Evolutionary conservation across 2,113 vertebrate species (phyloP).

Genomic region (Phycodurus eques): DNA sequence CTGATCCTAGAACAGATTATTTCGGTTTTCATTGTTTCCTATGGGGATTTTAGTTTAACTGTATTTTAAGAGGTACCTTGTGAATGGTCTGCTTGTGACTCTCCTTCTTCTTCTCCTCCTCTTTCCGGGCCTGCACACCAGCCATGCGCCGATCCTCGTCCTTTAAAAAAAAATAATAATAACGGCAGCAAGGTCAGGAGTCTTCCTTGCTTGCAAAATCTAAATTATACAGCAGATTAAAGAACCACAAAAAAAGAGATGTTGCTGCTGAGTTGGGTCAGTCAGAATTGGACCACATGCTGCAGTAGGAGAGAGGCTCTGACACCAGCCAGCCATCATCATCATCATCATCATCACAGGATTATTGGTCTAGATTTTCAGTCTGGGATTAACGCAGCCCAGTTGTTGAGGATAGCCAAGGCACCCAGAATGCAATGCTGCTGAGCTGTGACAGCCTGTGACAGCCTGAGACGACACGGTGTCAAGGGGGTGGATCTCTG

Average conservation of each 20-base stretch:
- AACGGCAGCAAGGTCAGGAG: constrained; percentile 44
- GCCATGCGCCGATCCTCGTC: constrained; percentile 97
- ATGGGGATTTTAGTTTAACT: not conserved
- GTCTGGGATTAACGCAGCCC: constrained; percentile 53
- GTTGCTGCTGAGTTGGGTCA: not conserved
- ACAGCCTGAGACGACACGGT: constrained; percentile 13
- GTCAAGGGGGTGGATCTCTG: constrained; percentile 11
- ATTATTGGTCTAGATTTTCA: constrained; percentile 65
- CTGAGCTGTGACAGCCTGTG: constrained; percentile 20
- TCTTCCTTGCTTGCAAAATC: constrained; percentile 47
- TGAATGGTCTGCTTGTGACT: constrained; percentile 87
- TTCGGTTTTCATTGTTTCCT: not conserved
- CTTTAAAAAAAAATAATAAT: constrained; percentile 64
- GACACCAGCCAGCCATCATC: constrained; percentile 28
- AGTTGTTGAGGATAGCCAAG: constrained; percentile 63
- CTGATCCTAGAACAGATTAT: not conserved
- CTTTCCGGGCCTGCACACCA: constrained; percentile 87
- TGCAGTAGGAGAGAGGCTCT: constrained; percentile 32
- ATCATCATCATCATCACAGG: constrained; percentile 29
- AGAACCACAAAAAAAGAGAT: constrained; percentile 20
- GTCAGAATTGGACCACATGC: constrained; percentile 20
- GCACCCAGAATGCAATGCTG: constrained; percentile 70
- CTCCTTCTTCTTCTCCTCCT: constrained; percentile 96
- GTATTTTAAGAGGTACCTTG: constrained; percentile 77
- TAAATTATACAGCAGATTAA: constrained; percentile 52